These are phyloP conservation scores for Chymomyza caudatula DNA, from an alignment of 2,888 invertebrate genomes.

Conservation along the genomic window DNA sequence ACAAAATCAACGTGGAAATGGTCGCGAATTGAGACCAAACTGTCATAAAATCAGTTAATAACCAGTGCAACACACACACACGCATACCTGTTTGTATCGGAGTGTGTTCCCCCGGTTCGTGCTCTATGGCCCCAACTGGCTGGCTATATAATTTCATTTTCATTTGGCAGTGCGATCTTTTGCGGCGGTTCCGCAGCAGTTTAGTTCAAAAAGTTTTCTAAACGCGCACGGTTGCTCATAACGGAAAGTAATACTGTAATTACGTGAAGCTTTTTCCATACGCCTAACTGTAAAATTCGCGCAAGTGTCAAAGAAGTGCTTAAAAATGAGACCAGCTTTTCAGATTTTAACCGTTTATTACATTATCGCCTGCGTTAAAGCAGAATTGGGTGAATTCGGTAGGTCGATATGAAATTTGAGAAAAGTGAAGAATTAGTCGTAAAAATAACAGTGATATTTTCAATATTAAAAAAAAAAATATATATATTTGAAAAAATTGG, in stretches of 20 bases:
- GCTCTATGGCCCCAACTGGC: conserved; percentile 22
- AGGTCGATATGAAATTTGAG: no score
- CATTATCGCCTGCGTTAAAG: conserved; percentile 39
- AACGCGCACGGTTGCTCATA: conserved; percentile 43
- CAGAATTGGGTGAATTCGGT: conserved; percentile 70
- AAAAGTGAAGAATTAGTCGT: neutral
- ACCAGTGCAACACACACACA: conserved; percentile 15
- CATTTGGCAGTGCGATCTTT: conserved; percentile 52
- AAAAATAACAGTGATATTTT: no score
- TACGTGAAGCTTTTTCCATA: neutral
- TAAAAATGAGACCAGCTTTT: conserved; percentile 35
- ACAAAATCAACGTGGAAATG: conserved; percentile 39
- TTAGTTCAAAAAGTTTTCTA: conserved; percentile 50
- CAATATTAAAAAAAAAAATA: no score
- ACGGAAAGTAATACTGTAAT: conserved; percentile 4
- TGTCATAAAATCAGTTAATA: conserved; percentile 68
- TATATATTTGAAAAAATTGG: no score
- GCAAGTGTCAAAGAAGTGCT: conserved; percentile 18
- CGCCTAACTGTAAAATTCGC: neutral
- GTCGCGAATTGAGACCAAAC: conserved; percentile 64
- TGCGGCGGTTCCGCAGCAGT: conserved; percentile 23
- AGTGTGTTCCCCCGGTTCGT: neutral
- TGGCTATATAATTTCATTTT: conserved; percentile 57
- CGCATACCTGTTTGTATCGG: neutral
- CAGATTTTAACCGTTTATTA: conserved; percentile 38